phyloP scores from a whole-genome alignment of 1,140 invertebrate species.

The Cryptotermes secundus region DNA sequence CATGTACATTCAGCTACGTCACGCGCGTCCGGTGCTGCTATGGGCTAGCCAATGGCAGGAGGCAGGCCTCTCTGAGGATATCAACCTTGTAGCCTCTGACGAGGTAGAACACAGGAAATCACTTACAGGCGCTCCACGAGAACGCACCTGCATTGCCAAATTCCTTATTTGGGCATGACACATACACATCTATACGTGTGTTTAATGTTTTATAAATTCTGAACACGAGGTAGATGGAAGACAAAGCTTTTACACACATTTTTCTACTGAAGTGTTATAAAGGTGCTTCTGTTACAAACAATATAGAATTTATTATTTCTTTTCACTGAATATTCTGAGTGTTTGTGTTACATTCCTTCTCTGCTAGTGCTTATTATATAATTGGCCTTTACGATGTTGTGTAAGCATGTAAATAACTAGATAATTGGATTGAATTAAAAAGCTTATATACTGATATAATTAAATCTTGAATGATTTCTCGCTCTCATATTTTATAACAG shows the following conservation, averaged over 20 bases:
- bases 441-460: too few species aligned
- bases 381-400: too few species aligned
- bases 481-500: too few species aligned
- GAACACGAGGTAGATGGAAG: background rate
- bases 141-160: constrained; percentile 10
- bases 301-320: too few species aligned
- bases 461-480: too few species aligned
- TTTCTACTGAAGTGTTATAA: background rate
- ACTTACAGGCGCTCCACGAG: background rate
- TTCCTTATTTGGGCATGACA: background rate
- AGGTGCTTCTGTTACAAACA: background rate
- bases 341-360: too few species aligned
- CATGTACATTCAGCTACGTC: background rate
- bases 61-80: constrained; percentile 2
- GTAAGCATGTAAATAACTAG: too few species aligned
- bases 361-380: too few species aligned
- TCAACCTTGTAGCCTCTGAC: constrained; percentile 8
- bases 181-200: background rate
- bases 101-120: constrained; percentile 11
- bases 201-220: constrained; percentile 9
- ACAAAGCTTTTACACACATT: background rate
- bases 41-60: background rate
- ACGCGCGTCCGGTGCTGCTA: background rate
- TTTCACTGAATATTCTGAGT: too few species aligned
- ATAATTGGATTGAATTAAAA: too few species aligned